These are phyloP conservation scores for Aphyosemion australe DNA, from an alignment of 2,113 vertebrate species.

Conservation along the genomic window DNA sequence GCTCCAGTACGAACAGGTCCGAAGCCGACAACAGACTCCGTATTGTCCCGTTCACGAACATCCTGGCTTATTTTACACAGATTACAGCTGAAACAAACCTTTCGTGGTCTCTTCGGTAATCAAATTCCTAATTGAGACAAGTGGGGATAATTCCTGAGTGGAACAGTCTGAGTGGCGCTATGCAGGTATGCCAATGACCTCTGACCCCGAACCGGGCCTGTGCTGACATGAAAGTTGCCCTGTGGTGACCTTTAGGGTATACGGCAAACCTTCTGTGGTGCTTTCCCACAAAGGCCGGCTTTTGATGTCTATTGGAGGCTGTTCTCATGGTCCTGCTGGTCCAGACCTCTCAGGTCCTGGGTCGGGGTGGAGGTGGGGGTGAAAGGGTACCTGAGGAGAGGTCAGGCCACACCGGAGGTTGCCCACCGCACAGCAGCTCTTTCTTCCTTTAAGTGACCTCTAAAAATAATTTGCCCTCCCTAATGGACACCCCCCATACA, in stretches of 20 bases:
- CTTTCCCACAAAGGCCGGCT: conserved; percentile 68
- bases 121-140: conserved; percentile 75
- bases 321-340: conserved; percentile 66
- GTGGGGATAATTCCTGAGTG: conserved; percentile 74
- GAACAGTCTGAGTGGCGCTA: conserved; percentile 63
- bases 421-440: conserved; percentile 42
- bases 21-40: conserved; percentile 21
- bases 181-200: conserved; percentile 76
- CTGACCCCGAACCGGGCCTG: conserved; percentile 62
- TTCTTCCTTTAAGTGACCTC: conserved; percentile 50
- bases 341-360: conserved; percentile 48
- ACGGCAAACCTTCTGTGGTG: conserved; percentile 41
- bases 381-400: conserved; percentile 68
- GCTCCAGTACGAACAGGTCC: conserved; percentile 5
- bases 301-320: conserved; percentile 72
- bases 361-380: conserved; percentile 18
- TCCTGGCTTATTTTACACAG: conserved; percentile 33
- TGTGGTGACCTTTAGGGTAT: conserved; percentile 47
- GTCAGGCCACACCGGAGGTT: conserved; percentile 60
- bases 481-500: neutral
- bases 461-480: conserved; percentile 53
- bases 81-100: conserved; percentile 57
- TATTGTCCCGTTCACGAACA: conserved; percentile 27
- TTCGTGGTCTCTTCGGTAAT: conserved; percentile 39
- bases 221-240: conserved; percentile 76